These are phyloP conservation scores for Pheucticus melanocephalus DNA, from an alignment of 2,113 vertebrate species.

Conservation along the genomic window DNA sequence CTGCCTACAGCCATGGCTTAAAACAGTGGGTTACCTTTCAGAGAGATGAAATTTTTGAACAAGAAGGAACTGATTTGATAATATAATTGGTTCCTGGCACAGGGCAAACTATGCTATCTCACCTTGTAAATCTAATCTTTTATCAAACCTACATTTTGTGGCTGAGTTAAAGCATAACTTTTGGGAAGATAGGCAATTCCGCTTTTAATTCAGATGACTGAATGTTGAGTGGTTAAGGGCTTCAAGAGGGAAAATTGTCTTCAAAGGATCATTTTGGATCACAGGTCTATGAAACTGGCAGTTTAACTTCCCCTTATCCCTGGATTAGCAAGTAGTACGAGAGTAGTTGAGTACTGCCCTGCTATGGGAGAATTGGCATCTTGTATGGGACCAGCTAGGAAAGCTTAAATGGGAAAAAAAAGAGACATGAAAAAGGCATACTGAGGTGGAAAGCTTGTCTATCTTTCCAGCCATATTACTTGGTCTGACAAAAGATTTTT, in stretches of 20 bases:
- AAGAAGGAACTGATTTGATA: neutral
- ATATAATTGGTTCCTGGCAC: neutral
- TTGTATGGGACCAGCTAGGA: neutral
- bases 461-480: neutral
- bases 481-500: neutral
- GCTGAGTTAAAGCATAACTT: neutral
- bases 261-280: neutral
- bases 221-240: neutral
- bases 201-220: neutral
- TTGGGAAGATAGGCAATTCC: neutral
- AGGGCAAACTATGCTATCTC: neutral
- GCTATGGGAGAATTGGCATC: neutral
- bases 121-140: slow-evolving; percentile 25
- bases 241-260: neutral
- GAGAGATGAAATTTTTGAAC: neutral
- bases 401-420: neutral
- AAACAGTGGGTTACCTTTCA: neutral
- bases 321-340: neutral
- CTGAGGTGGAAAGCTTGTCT: neutral
- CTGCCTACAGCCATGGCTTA: neutral
- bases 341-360: neutral
- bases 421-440: neutral
- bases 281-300: neutral
- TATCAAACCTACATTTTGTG: neutral
- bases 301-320: neutral